Base-by-base conservation (phyloP, 2,888 invertebrate species). In the Laothoe populi region DNA sequence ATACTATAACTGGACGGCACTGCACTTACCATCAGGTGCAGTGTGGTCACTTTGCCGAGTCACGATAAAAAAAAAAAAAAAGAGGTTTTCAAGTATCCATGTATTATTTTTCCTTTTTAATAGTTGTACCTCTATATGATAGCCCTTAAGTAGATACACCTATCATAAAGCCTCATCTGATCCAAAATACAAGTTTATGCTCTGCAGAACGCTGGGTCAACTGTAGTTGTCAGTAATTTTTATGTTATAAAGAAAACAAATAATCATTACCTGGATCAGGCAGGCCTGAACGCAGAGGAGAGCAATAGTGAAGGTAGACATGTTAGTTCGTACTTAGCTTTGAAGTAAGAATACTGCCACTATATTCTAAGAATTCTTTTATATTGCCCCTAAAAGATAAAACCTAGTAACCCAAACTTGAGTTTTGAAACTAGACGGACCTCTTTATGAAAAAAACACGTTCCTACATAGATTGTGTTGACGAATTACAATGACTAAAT, bases 231-330 rank as follows among this genome's bases (percentile, higher is more conserved):
- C 10, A 24, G n/a, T 49, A 26, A 0, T 8, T 10, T 35, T 53
- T 26, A 53, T 7, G 13, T 11, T 45, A 7, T n/a, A n/a, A 49
- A 5, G 11, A 31, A 16, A 40, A 4, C 4, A 21, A 11, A 26
- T 31, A 26, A 44, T 57, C 45, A 46, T 63, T 65, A 67, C 65
- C 60, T 62, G 61, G 61, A 64, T 58, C 62, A 65, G 48, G 64
- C 66, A 73, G 57, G 69, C 67, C 63, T 69, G 70, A 42, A 67
- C 45, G 64, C 68, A 68, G 23, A 71, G 60, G 21, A 70, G 35
- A 8, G 70, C 42, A 59, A 69, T 58, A n/a, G 66, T 44, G 40
- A 67, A 69, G 13, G 73, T 58, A 31, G 68, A 67, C 70, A 72
- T 73, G 59, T 31, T 64, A 63, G 23, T 35, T 53, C 16, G 57